Conservation (phyloP, 2,113 vertebrate genomes). For the Perca fluviatilis region DNA sequence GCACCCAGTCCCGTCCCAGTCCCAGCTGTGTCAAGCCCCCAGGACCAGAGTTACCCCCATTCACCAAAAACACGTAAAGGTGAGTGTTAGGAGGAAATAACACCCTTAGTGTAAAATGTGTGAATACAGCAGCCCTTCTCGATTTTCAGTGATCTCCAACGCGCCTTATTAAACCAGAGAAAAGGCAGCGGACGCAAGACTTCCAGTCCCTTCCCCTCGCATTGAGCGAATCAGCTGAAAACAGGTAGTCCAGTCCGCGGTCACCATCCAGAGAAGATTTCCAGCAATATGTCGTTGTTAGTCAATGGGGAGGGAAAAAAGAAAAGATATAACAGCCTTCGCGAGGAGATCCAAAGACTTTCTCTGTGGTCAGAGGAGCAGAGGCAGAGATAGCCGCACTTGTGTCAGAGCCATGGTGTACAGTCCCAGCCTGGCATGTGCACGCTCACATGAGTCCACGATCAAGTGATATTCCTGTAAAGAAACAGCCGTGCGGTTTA, state of each 20-base stretch:
- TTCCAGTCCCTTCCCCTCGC: constrained; percentile 51
- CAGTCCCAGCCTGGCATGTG: constrained; percentile 63
- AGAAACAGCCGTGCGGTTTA: constrained; percentile 52
- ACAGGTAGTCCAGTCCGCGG: constrained; percentile 69
- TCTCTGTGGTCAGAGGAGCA: constrained; percentile 54
- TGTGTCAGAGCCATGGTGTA: constrained; percentile 59
- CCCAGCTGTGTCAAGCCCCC: constrained; percentile 71
- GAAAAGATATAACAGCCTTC: constrained; percentile 18
- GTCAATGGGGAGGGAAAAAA: not conserved
- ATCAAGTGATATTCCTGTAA: constrained; percentile 62
- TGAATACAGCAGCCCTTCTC: constrained; percentile 32
- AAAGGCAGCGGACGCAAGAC: constrained; percentile 47
- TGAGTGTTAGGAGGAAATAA: constrained; percentile 34
- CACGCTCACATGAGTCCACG: constrained; percentile 49
- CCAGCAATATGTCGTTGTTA: constrained; percentile 45
- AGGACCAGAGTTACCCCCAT: constrained; percentile 74
- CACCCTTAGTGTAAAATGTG: constrained; percentile 18
- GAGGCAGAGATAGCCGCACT: constrained; percentile 36
- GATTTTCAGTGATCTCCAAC: constrained; percentile 51
- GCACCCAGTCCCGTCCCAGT: constrained; percentile 70
- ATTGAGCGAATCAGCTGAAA: constrained; percentile 44
- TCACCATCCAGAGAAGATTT: constrained; percentile 68
- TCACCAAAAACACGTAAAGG: constrained; percentile 63
- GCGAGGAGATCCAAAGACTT: constrained; percentile 57
- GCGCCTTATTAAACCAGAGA: constrained; percentile 45